phyloP scores from a whole-genome alignment of 92 coral and sea anemone species.

The Nematostella vectensis region DNA sequence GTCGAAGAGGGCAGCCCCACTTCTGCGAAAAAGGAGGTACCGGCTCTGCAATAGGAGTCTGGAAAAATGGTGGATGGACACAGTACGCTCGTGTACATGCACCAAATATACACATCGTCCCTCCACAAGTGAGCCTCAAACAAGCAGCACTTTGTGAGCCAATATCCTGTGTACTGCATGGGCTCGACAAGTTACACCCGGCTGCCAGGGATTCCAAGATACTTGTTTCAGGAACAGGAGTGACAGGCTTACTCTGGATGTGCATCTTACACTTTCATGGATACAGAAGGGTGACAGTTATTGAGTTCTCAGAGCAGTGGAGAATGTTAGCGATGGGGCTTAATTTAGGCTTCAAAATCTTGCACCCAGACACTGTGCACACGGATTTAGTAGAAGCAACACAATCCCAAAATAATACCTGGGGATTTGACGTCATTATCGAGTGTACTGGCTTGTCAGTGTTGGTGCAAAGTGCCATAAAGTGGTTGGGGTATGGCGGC shows the following conservation, averaged over 20 bases:
- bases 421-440: conserved; percentile 90
- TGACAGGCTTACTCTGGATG: conserved; percentile 77
- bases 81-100: conserved; percentile 80
- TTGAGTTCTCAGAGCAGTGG: conserved; percentile 80
- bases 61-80: conserved; percentile 99
- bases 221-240: conserved; percentile 73
- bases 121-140: conserved; percentile 76
- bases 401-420: conserved; percentile 23
- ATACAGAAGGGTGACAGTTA: conserved; percentile 72
- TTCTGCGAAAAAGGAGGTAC: conserved; percentile 73
- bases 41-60: conserved; percentile 71
- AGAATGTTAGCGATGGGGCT: conserved; percentile 63
- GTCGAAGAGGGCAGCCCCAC: conserved; percentile 84
- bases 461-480: conserved; percentile 61
- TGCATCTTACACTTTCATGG: conserved; percentile 81
- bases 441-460: conserved; percentile 73
- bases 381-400: conserved; percentile 34
- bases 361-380: conserved; percentile 67
- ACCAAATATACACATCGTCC: conserved; percentile 45
- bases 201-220: conserved; percentile 67
- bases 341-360: conserved; percentile 49
- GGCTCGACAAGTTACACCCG: conserved; percentile 63
- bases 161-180: conserved; percentile 73
- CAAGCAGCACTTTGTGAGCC: conserved; percentile 93
- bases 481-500: conserved; percentile 77